These are phyloP conservation scores for Poecilia picta DNA, from an alignment of 2,797 vertebrate species.

Conservation along the genomic window DNA sequence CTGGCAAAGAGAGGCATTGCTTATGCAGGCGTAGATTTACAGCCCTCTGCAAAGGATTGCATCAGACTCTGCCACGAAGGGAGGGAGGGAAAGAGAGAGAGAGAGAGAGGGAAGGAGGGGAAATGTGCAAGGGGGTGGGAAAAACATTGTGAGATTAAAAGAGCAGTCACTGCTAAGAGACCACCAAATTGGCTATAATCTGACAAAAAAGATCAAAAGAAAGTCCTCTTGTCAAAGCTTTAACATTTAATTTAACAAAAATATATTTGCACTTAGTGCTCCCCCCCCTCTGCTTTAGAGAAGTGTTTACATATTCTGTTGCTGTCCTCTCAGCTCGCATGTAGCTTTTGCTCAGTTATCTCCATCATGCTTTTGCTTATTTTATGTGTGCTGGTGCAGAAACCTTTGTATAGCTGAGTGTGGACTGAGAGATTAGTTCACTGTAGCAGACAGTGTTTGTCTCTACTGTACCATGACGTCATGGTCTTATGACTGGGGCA, in stretches of 20 bases:
- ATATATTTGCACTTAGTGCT: constrained; percentile 1
- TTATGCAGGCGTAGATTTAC: constrained; percentile 81
- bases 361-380: constrained; percentile 24
- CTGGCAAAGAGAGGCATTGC: constrained; percentile 56
- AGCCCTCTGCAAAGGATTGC: constrained; percentile 85
- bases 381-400: constrained; percentile 14
- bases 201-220: constrained; percentile 59
- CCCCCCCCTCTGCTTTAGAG: constrained; percentile 4
- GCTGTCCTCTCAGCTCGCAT: neutral
- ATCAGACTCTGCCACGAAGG: constrained; percentile 79
- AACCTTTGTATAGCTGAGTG: constrained; percentile 32
- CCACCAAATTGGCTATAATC: constrained; percentile 73
- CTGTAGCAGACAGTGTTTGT: constrained; percentile 70
- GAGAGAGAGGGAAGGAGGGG: constrained; percentile 44
- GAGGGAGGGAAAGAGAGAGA: constrained; percentile 43
- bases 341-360: constrained; percentile 19
- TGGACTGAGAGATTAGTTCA: constrained; percentile 47
- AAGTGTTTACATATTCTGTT: constrained; percentile 7
- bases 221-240: constrained; percentile 39
- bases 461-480: constrained; percentile 81
- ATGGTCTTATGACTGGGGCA: constrained; percentile 80
- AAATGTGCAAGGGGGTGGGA: constrained; percentile 60
- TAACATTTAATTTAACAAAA: constrained; percentile 50
- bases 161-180: constrained; percentile 78
- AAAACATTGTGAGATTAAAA: constrained; percentile 43